Evolutionary conservation across 2,888 invertebrate genomes (phyloP).

Genomic region (Petrophora chlorosata): DNA sequence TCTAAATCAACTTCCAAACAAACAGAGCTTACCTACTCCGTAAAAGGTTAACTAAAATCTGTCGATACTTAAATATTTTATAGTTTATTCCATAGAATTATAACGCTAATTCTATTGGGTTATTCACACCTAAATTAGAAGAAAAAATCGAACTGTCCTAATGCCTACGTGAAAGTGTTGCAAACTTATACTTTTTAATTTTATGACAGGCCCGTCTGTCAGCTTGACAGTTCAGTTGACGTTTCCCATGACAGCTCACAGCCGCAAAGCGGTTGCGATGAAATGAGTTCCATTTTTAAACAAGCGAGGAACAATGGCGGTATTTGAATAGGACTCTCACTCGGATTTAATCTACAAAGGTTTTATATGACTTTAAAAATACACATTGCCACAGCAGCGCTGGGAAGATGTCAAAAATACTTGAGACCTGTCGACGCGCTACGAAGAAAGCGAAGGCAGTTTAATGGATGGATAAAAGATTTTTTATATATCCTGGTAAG

Average conservation of each 20-base stretch:
- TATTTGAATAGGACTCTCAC: conserved; percentile 69
- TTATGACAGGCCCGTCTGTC: conserved; percentile 39
- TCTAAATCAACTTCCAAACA: too few species aligned
- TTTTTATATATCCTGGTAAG: conserved; percentile 30
- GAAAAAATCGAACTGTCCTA: background rate
- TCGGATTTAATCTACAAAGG: conserved; percentile 70
- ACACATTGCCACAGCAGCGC: conserved; percentile 33
- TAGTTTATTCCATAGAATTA: too few species aligned
- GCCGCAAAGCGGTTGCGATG: conserved; percentile 40
- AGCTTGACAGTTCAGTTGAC: conserved; percentile 51
- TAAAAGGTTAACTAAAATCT: too few species aligned
- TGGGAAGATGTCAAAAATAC: conserved; percentile 24
- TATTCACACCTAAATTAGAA: background rate
- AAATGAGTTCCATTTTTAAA: conserved; percentile 67
- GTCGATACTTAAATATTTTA: too few species aligned
- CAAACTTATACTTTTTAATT: conserved; percentile 1
- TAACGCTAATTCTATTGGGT: too few species aligned
- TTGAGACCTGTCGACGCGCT: conserved; percentile 23
- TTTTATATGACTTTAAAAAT: conserved; percentile 44
- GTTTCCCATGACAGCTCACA: conserved; percentile 52
- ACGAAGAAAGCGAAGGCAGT: conserved; percentile 22
- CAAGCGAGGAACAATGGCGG: conserved; percentile 63
- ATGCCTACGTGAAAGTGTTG: background rate
- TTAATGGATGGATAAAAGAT: conserved; percentile 32
- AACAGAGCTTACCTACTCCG: too few species aligned